Evolutionary conservation across 1,140 invertebrate species (phyloP).

Genomic region (Anadara kagoshimensis): DNA sequence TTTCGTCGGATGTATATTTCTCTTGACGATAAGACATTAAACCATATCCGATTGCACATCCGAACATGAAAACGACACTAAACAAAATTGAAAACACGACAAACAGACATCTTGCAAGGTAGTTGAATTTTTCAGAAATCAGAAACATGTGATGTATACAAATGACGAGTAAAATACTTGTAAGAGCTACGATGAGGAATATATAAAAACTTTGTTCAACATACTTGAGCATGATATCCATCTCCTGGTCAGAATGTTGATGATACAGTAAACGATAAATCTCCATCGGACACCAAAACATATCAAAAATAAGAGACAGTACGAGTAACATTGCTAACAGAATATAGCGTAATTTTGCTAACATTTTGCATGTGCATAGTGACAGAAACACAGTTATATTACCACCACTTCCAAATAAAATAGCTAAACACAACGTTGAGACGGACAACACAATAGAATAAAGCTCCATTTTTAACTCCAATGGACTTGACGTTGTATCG

Average conservation of each 20-base stretch:
- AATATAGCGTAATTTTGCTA: slow-evolving; percentile 54
- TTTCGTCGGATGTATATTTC: not conserved
- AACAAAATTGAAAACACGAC: slow-evolving; percentile 16
- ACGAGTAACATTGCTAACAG: slow-evolving; percentile 58
- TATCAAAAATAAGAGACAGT: slow-evolving; percentile 50
- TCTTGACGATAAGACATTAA: slow-evolving; percentile 15
- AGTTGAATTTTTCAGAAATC: slow-evolving; percentile 25
- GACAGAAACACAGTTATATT: slow-evolving; percentile 57
- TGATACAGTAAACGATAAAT: slow-evolving; percentile 54
- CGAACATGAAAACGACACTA: slow-evolving; percentile 11
- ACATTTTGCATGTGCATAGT: slow-evolving; percentile 45
- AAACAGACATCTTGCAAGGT: slow-evolving; percentile 8
- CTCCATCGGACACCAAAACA: slow-evolving; percentile 64
- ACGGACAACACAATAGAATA: slow-evolving; percentile 63
- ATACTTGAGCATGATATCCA: slow-evolving; percentile 44
- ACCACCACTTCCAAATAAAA: slow-evolving; percentile 56
- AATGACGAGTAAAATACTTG: slow-evolving; percentile 42
- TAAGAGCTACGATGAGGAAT: slow-evolving; percentile 49
- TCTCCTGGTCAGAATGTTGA: slow-evolving; percentile 38
- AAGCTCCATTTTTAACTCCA: slow-evolving; percentile 42
- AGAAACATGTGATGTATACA: slow-evolving; percentile 46
- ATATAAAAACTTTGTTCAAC: slow-evolving; percentile 54
- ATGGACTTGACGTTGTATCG: too few species aligned
- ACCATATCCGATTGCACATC: slow-evolving; percentile 34
- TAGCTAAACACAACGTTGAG: slow-evolving; percentile 50